Evolutionary conservation across 2,113 vertebrate genomes (phyloP).

Genomic region (Thalassoma bifasciatum): DNA sequence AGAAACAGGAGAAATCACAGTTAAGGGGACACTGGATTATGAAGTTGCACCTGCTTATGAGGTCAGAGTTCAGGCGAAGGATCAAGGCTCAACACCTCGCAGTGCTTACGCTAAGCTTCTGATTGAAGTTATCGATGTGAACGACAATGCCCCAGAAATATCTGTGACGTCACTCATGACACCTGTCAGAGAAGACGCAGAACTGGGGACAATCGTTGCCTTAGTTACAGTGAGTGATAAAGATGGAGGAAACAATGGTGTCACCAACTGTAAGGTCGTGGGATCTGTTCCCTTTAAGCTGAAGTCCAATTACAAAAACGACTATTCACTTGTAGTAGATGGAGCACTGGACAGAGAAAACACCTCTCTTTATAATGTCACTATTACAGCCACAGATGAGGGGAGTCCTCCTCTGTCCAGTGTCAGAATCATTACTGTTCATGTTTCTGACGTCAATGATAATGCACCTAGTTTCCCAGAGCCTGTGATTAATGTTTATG

Average conservation of each 20-base stretch:
- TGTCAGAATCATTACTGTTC: conserved; percentile 75
- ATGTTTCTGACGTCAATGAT: conserved; percentile 90
- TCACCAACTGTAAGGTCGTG: conserved; percentile 45
- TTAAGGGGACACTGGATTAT: conserved; percentile 78
- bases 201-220: conserved; percentile 85
- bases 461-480: conserved; percentile 85
- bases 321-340: conserved; percentile 87
- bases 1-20: conserved; percentile 83
- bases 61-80: conserved; percentile 76
- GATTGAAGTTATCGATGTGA: conserved; percentile 88
- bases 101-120: conserved; percentile 83
- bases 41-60: conserved; percentile 80
- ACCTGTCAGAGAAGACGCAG: conserved; percentile 84
- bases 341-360: conserved; percentile 86
- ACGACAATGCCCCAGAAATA: conserved; percentile 89
- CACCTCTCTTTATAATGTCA: conserved; percentile 83
- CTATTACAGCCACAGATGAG: conserved; percentile 84
- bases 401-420: conserved; percentile 85
- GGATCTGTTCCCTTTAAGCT: conserved; percentile 62
- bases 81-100: conserved; percentile 56
- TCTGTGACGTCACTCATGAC: conserved; percentile 84
- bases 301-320: conserved; percentile 85
- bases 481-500: conserved; percentile 77
- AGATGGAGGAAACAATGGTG: conserved; percentile 78
- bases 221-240: conserved; percentile 86